phyloP scores from a whole-genome alignment of 1,140 invertebrate species.

The Druon quercuslanigerum region DNA sequence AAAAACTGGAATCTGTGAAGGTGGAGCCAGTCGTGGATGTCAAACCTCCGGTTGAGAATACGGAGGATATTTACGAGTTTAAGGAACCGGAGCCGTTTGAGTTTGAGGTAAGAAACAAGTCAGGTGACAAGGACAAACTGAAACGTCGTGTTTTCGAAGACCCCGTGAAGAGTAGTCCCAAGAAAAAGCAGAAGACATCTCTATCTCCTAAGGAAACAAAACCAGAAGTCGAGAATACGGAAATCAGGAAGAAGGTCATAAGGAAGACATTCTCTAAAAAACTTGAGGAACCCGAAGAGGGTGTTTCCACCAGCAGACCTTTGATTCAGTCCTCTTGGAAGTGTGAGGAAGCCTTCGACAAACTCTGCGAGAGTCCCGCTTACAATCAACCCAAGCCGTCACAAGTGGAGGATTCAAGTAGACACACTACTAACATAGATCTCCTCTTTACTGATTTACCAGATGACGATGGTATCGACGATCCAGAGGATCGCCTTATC shows the following conservation, averaged over 20 bases:
- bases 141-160: conserved; percentile 72
- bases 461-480: conserved; percentile 64
- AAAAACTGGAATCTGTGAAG: conserved; percentile 48
- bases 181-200: conserved; percentile 66
- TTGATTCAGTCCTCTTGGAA: conserved; percentile 20
- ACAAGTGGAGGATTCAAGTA: conserved; percentile 40
- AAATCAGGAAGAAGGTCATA: conserved; percentile 52
- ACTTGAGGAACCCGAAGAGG: conserved; percentile 53
- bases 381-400: conserved; percentile 55
- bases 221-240: conserved; percentile 56
- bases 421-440: conserved; percentile 53
- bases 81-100: conserved; percentile 92
- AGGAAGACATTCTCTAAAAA: conserved; percentile 61
- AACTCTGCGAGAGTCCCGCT: conserved; percentile 71
- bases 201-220: conserved; percentile 58
- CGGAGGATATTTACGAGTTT: conserved; percentile 90
- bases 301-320: conserved; percentile 14
- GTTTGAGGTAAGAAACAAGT: conserved; percentile 81
- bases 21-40: conserved; percentile 59
- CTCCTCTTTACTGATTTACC: conserved; percentile 67
- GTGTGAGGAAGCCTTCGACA: conserved; percentile 75
- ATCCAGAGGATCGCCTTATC: conserved; percentile 75
- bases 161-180: conserved; percentile 64
- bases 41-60: conserved; percentile 61
- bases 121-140: conserved; percentile 68